Percentiles rank a stretch among this genome's conserved stretches.
Conservation (phyloP, 2,888 invertebrate species). For the Panorpa germanica region DNA sequence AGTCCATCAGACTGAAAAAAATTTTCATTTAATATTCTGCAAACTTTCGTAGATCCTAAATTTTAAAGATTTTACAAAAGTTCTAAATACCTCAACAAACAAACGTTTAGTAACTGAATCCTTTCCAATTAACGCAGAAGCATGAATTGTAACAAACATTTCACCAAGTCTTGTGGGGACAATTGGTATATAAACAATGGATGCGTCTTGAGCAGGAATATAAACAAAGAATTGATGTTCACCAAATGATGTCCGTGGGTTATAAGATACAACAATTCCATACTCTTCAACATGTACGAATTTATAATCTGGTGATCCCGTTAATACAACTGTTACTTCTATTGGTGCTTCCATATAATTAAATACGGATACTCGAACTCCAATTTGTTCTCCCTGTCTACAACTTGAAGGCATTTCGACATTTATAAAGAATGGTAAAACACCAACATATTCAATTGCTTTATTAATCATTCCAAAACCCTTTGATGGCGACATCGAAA, state of each 20-base stretch:
- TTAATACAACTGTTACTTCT: slow-evolving; percentile 74
- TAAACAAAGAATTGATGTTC: slow-evolving; percentile 92
- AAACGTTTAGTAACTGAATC: slow-evolving; percentile 45
- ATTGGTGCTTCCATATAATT: slow-evolving; percentile 78
- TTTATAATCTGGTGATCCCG: slow-evolving; percentile 69
- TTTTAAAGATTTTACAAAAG: too few relatives aligned
- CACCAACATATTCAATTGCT: slow-evolving; percentile 72
- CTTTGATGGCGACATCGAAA: slow-evolving; percentile 69
- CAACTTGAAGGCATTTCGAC: slow-evolving; percentile 76
- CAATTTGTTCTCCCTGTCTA: slow-evolving; percentile 84
- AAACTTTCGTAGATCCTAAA: too few relatives aligned
- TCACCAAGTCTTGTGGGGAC: slow-evolving; percentile 67
- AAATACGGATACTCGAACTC: slow-evolving; percentile 80
- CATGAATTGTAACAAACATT: slow-evolving; percentile 54
- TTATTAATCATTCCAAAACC: slow-evolving; percentile 76
- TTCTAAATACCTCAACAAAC: slow-evolving; percentile 40
- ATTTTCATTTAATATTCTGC: slow-evolving; percentile 7
- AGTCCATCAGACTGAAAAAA: slow-evolving; percentile 61
- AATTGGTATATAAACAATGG: slow-evolving; percentile 76
- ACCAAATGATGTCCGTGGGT: slow-evolving; percentile 76
- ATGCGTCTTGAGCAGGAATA: slow-evolving; percentile 57
- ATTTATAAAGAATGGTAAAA: slow-evolving; percentile 85
- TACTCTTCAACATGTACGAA: slow-evolving; percentile 82
- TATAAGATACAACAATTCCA: slow-evolving; percentile 73
- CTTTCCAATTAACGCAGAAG: slow-evolving; percentile 51